phyloP scores from a whole-genome alignment of 2,113 vertebrate genomes.

The Trematomus loennbergii region DNA sequence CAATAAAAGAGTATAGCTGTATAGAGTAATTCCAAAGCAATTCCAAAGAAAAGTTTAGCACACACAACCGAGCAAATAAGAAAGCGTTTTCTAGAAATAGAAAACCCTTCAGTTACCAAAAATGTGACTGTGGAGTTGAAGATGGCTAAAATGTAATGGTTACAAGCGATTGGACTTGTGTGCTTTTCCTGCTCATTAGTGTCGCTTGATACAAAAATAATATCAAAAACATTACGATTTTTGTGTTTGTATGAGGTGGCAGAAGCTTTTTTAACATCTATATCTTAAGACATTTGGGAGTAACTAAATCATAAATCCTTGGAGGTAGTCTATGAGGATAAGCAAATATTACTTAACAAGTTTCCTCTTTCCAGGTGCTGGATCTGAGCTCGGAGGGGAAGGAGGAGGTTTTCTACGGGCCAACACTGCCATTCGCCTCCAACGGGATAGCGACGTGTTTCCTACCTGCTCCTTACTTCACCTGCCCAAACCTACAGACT shows the following conservation, averaged over 20 bases:
- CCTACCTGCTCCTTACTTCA: conserved; percentile 94
- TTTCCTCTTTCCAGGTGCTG: conserved; percentile 86
- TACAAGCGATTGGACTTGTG: background rate
- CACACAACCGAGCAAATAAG: background rate
- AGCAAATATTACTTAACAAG: background rate
- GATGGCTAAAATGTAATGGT: background rate
- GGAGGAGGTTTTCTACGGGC: conserved; percentile 98
- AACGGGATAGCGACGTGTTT: conserved; percentile 96
- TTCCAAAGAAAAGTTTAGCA: background rate
- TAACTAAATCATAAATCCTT: background rate
- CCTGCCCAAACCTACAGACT: conserved; percentile 95
- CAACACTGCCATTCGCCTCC: conserved; percentile 95
- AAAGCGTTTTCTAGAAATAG: background rate
- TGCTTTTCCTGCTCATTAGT: background rate
- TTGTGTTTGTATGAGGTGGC: background rate
- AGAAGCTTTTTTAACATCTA: background rate
- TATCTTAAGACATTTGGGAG: background rate
- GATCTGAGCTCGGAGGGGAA: conserved; percentile 94
- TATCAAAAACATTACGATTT: too few species aligned
- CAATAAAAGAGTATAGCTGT: too few species aligned
- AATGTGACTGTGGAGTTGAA: background rate
- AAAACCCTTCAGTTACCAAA: background rate
- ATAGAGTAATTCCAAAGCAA: too few species aligned
- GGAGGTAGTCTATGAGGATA: background rate
- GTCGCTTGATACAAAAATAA: background rate